phyloP scores from a whole-genome alignment of 2,888 invertebrate species.

The Caenorhabditis auriculariae region DNA sequence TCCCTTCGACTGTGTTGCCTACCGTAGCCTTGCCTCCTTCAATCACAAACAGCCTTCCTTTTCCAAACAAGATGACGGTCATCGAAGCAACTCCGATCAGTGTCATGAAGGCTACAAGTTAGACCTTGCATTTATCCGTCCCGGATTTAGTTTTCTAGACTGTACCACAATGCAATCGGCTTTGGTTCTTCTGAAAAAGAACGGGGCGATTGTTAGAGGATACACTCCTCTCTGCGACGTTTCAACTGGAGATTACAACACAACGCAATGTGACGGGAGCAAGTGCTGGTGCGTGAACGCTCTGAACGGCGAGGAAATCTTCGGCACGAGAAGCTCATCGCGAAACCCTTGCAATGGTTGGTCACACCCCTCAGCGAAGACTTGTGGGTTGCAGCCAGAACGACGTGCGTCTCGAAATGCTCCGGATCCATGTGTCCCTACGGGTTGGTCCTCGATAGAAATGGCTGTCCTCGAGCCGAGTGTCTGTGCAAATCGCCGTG shows the following conservation, averaged over 20 bases:
- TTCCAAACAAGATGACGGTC: too few species aligned
- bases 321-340: constrained; percentile 43
- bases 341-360: constrained; percentile 27
- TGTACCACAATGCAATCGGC: constrained; percentile 26
- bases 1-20: too few species aligned
- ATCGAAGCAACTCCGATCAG: too few species aligned
- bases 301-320: constrained; percentile 45
- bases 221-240: constrained; percentile 18
- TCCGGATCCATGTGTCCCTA: constrained; percentile 24
- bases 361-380: constrained; percentile 12
- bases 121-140: not conserved
- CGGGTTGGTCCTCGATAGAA: constrained; percentile 30
- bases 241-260: constrained; percentile 19
- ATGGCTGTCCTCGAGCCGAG: constrained; percentile 34
- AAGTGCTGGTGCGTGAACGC: constrained; percentile 46
- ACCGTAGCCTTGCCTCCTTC: too few species aligned
- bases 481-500: constrained; percentile 40
- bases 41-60: too few species aligned
- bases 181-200: constrained; percentile 17
- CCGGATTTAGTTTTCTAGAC: constrained; percentile 12
- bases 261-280: constrained; percentile 26
- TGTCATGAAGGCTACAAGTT: too few species aligned
- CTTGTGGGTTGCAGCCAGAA: constrained; percentile 10
- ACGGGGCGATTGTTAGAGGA: constrained; percentile 23
- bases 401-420: constrained; percentile 26